These are phyloP conservation scores for Malachius bipustulatus DNA, from an alignment of 2,888 invertebrate species.

Conservation along the genomic window DNA sequence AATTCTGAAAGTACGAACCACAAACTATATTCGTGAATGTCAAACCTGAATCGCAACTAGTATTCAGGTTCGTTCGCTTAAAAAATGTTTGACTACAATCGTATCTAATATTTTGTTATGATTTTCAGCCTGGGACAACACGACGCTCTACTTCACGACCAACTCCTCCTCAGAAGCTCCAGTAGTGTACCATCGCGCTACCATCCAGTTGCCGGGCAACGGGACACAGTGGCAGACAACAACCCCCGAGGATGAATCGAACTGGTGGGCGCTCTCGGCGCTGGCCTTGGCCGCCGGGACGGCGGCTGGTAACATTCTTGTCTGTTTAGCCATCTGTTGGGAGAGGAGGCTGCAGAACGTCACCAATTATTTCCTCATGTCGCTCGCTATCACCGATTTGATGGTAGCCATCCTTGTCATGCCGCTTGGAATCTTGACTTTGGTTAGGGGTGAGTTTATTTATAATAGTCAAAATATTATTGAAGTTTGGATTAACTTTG, in stretches of 20 bases:
- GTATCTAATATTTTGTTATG: too few relatives aligned
- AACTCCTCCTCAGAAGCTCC: conserved; percentile 9
- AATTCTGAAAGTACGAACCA: too few relatives aligned
- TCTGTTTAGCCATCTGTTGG: conserved; percentile 85
- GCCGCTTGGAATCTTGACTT: conserved; percentile 80
- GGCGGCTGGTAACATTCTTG: conserved; percentile 84
- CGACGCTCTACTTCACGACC: conserved; percentile 6
- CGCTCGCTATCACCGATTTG: conserved; percentile 87
- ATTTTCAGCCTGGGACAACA: too few relatives aligned
- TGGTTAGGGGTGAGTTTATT: conserved; percentile 66
- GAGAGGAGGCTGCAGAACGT: conserved; percentile 90
- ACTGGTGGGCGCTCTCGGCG: conserved; percentile 77
- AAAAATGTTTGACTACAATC: too few relatives aligned
- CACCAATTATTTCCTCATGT: conserved; percentile 94
- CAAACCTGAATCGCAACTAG: too few relatives aligned
- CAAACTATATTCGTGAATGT: too few relatives aligned
- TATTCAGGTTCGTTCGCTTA: too few relatives aligned
- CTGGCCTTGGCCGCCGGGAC: conserved; percentile 70
- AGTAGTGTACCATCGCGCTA: conserved; percentile 4
- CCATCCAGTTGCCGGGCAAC: conserved; percentile 9
- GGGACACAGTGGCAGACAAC: conserved; percentile 10
- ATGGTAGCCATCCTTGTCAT: conserved; percentile 91
- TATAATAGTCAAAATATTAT: too few relatives aligned
- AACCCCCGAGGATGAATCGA: conserved; percentile 34
- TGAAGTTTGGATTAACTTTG: too few relatives aligned